These are phyloP conservation scores for Caenorhabditis drosophilae DNA, from an alignment of 2,888 invertebrate genomes.

Conservation along the genomic window DNA sequence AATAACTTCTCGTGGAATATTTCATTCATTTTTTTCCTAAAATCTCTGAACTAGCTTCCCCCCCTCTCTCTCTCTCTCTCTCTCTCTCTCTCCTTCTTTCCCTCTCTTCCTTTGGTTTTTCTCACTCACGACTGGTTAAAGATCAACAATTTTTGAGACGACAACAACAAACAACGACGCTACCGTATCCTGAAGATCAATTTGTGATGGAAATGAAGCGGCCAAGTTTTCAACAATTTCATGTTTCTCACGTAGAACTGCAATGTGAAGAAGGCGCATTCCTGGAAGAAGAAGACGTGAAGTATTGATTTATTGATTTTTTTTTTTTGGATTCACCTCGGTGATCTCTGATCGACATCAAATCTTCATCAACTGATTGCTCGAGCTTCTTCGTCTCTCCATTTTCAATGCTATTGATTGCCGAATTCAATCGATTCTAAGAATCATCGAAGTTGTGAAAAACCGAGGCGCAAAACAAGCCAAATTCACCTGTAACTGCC, in stretches of 20 bases:
- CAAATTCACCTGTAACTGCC: constrained; percentile 59
- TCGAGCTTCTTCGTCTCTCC: constrained; percentile 55
- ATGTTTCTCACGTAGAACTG: constrained; percentile 64
- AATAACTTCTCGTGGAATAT: no score
- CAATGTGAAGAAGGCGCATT: constrained; percentile 58
- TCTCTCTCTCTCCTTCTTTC: no score
- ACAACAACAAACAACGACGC: neutral
- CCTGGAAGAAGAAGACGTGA: constrained; percentile 26
- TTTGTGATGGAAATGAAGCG: constrained; percentile 42
- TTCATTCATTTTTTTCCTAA: neutral
- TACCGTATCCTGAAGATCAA: constrained; percentile 61
- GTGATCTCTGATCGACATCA: constrained; percentile 57
- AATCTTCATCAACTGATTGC: constrained; percentile 56
- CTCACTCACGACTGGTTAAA: neutral
- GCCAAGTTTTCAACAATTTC: constrained; percentile 64
- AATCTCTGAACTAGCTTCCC: neutral
- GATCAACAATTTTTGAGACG: no score
- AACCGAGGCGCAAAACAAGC: no score
- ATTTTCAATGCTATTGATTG: constrained; percentile 60
- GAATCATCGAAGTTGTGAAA: constrained; percentile 12
- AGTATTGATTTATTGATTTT: neutral
- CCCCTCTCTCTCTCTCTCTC: no score
- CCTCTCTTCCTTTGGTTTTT: no score
- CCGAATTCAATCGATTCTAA: constrained; percentile 51
- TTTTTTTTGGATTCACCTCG: constrained; percentile 43